Evolutionary conservation across 2,113 vertebrate species (phyloP).

Genomic region (Carassius gibelio): DNA sequence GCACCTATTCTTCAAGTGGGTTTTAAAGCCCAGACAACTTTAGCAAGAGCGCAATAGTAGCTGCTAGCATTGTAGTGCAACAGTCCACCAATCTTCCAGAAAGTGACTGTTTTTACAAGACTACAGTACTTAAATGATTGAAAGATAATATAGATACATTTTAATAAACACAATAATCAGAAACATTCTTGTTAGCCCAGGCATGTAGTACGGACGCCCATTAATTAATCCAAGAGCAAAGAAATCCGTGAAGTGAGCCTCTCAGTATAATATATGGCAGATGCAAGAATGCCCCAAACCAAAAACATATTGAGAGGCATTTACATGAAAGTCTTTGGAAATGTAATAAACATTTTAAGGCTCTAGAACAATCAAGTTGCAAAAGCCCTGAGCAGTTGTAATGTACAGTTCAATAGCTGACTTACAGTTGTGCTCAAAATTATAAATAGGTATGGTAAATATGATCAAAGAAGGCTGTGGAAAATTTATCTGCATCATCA

Average conservation of each 20-base stretch:
- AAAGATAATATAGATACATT: not conserved
- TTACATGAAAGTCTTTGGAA: conserved; percentile 15
- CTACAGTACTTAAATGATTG: not conserved
- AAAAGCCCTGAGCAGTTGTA: not conserved
- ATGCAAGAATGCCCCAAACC: not conserved
- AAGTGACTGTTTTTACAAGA: not conserved
- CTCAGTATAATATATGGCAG: not conserved
- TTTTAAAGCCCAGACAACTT: not conserved
- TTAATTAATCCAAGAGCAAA: conserved; percentile 4
- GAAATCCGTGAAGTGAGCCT: not conserved
- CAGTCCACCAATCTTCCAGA: not conserved
- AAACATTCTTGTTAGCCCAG: not conserved
- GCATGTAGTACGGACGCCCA: not conserved
- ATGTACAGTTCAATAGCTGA: not conserved
- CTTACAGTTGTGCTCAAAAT: not conserved
- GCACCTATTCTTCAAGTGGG: conserved; percentile 25
- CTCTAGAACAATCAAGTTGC: not conserved
- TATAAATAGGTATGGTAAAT: too few species aligned
- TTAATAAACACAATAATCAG: not conserved
- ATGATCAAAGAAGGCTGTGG: too few species aligned
- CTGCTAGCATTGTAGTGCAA: not conserved
- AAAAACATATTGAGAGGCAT: conserved; percentile 17
- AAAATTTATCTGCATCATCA: too few species aligned
- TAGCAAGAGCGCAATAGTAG: not conserved
- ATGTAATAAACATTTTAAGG: conserved; percentile 17